Conservation (phyloP, 2,797 vertebrate species). For the Smutsia temminckii region DNA sequence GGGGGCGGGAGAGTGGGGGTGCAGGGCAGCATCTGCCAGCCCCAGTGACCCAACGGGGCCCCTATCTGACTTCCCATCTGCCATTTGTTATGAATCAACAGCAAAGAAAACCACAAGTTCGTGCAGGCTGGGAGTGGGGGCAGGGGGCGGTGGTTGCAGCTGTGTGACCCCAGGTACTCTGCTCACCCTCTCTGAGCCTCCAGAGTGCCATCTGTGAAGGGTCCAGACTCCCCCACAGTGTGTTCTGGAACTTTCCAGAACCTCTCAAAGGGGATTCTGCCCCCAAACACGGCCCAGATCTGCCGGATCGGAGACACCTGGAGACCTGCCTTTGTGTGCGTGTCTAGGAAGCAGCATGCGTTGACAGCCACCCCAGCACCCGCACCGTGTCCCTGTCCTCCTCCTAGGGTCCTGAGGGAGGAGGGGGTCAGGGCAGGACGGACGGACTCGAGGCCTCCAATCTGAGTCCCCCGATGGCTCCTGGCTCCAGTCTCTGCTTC, state of each 20-base stretch:
- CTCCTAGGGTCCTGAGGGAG: background rate
- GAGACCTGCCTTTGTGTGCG: background rate
- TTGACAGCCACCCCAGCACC: no score
- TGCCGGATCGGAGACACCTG: background rate
- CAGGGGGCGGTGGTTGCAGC: background rate
- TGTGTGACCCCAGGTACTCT: background rate
- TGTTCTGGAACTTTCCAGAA: background rate
- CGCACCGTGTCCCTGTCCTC: rapidly evolving
- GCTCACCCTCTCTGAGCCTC: background rate
- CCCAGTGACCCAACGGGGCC: background rate
- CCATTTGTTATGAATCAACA: conserved; percentile 35
- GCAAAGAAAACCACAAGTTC: background rate
- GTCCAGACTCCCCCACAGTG: background rate
- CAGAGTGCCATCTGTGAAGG: background rate
- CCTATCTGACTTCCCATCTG: conserved; percentile 32
- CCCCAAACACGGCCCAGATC: background rate
- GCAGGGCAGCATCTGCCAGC: background rate
- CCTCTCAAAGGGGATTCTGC: background rate
- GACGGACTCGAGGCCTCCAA: rapidly evolving
- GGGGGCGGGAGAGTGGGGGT: background rate
- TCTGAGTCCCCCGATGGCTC: background rate
- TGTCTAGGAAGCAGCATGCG: background rate
- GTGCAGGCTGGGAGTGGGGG: rapidly evolving
- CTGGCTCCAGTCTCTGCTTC: background rate
- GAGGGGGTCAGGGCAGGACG: background rate